These are phyloP conservation scores for Tetranychus cinnabarinus DNA, from an alignment of 1,140 invertebrate genomes.

Conservation along the genomic window DNA sequence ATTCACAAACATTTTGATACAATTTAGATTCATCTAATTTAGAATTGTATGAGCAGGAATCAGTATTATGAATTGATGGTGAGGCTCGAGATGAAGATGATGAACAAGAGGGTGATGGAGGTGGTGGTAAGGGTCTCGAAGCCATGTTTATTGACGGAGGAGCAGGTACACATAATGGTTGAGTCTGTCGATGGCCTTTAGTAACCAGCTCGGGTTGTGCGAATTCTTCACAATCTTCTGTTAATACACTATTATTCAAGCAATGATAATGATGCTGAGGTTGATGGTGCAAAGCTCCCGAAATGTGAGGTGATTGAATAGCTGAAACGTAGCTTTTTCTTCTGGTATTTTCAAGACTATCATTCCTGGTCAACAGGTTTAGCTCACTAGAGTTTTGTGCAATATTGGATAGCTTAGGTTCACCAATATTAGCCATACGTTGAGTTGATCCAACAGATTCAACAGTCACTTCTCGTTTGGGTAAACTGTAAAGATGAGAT, in stretches of 20 bases:
- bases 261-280: slow-evolving; percentile 4
- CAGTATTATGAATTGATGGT: neutral
- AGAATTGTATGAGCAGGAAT: neutral
- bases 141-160: neutral
- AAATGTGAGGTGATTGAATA: neutral
- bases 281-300: neutral
- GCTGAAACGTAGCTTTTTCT: neutral
- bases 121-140: neutral
- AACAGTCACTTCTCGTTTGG: too few species aligned
- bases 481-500: neutral
- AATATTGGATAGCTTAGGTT: too few species aligned
- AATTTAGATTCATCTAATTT: neutral
- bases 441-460: too few species aligned
- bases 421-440: too few species aligned
- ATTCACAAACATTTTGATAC: neutral
- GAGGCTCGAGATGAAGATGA: neutral
- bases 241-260: neutral
- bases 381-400: too few species aligned
- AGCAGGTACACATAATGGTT: neutral
- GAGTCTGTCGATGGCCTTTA: neutral
- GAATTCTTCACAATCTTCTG: neutral
- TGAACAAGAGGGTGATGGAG: neutral
- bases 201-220: too few species aligned
- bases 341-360: neutral
- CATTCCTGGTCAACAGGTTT: neutral